phyloP scores from a whole-genome alignment of 2,113 vertebrate genomes.

The Agelaius tricolor region DNA sequence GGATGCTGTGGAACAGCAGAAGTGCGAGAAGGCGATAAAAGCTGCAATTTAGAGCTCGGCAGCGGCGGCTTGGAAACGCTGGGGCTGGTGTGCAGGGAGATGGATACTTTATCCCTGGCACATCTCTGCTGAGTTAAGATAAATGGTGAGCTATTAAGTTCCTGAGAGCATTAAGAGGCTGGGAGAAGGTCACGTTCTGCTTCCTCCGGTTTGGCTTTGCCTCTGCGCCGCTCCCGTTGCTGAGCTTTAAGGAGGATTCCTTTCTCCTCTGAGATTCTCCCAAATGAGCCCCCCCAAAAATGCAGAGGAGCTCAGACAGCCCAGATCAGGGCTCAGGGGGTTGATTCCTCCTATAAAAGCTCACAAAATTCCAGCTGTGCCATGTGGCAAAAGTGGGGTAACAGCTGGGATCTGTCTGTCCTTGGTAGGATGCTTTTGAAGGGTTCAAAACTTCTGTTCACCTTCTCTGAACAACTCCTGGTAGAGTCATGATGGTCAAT shows the following conservation, averaged over 20 bases:
- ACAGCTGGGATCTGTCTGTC: not conserved
- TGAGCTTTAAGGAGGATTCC: not conserved
- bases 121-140: constrained; percentile 44
- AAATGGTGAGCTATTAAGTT: constrained; percentile 3
- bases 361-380: not conserved
- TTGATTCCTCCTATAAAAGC: not conserved
- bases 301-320: not conserved
- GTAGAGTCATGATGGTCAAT: rapidly evolving
- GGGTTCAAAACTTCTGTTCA: not conserved
- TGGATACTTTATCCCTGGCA: not conserved
- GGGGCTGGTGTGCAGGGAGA: not conserved
- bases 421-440: not conserved
- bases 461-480: not conserved
- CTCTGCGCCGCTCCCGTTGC: not conserved
- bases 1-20: not conserved
- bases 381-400: rapidly evolving
- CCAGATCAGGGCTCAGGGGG: rapidly evolving
- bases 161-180: not conserved
- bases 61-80: rapidly evolving
- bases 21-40: not conserved
- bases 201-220: not conserved
- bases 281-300: not conserved
- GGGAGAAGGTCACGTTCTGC: not conserved
- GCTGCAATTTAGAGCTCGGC: constrained; percentile 16
- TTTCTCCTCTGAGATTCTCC: not conserved